A percentile compares a stretch with the other conserved stretches of the same genome.
Evolutionary conservation across 2,113 vertebrate genomes (phyloP).

Genomic region (Formicarius rufipectus): DNA sequence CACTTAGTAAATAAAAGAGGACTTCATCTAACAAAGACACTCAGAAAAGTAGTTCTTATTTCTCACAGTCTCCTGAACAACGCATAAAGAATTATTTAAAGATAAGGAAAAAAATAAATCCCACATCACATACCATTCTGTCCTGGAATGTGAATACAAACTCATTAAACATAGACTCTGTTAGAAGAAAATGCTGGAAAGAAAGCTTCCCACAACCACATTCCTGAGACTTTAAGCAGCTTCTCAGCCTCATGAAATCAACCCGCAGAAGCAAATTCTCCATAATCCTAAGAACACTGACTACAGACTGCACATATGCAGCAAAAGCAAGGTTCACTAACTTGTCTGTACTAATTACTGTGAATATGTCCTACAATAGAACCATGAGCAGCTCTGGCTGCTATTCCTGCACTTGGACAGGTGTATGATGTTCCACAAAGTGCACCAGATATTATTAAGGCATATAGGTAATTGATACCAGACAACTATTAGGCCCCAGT

Average conservation of each 20-base stretch:
- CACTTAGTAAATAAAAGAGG: neutral
- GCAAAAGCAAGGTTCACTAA: neutral
- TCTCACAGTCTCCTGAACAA: neutral
- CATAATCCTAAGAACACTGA: neutral
- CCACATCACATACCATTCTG: neutral
- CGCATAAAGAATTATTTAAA: neutral
- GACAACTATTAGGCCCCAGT: neutral
- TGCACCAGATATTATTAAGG: neutral
- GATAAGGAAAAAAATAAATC: neutral
- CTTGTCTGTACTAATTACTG: neutral
- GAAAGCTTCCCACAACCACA: neutral
- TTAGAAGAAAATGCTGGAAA: neutral
- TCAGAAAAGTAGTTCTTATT: neutral
- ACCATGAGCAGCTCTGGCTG: neutral
- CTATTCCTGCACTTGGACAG: neutral
- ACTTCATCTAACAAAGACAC: neutral
- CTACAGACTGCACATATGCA: neutral
- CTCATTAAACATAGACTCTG: neutral
- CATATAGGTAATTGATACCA: neutral
- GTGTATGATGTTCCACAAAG: neutral
- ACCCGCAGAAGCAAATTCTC: neutral
- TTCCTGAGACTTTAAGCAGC: neutral
- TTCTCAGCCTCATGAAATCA: neutral
- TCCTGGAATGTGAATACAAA: neutral
- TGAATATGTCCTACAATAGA: neutral